These are phyloP conservation scores for Deilephila elpenor DNA, from an alignment of 2,888 invertebrate genomes.

Conservation along the genomic window DNA sequence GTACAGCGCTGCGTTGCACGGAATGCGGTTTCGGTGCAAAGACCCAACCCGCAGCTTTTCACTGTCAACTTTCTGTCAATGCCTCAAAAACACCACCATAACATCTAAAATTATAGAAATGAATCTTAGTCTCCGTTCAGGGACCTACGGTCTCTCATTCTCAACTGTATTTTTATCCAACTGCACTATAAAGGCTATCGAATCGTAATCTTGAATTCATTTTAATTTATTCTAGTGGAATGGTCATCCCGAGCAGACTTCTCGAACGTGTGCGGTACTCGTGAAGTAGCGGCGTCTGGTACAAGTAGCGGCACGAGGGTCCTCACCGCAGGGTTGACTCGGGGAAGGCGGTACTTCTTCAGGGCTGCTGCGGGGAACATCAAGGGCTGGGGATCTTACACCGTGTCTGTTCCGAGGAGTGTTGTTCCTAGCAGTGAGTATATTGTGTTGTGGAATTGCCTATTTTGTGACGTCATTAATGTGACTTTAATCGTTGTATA, in stretches of 20 bases:
- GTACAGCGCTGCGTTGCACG: too few relatives aligned
- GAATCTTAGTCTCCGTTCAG: too few relatives aligned
- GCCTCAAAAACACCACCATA: too few relatives aligned
- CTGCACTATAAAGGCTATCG: too few relatives aligned
- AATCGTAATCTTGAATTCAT: too few relatives aligned
- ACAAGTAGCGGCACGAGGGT: conserved; percentile 76
- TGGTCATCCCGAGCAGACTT: conserved; percentile 96
- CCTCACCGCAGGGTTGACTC: conserved; percentile 88
- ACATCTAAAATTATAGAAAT: too few relatives aligned
- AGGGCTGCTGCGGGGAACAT: conserved; percentile 96
- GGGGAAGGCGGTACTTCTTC: conserved; percentile 95
- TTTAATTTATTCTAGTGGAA: conserved; percentile 88
- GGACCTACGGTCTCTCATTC: too few relatives aligned
- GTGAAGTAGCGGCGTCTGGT: conserved; percentile 85
- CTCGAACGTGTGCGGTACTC: conserved; percentile 90
- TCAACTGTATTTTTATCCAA: too few relatives aligned
- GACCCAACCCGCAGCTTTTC: too few relatives aligned
- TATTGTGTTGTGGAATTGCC: background rate
- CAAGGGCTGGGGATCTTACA: conserved; percentile 93
- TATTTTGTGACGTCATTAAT: background rate
- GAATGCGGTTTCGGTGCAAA: too few relatives aligned
- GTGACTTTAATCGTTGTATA: too few relatives aligned
- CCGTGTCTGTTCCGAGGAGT: conserved; percentile 91
- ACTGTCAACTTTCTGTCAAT: too few relatives aligned
- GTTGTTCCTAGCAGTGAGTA: conserved; percentile 95